Percentiles rank a stretch among this genome's conserved stretches.
Evolutionary conservation across 2,113 vertebrate species (phyloP).

Genomic region (Reinhardtius hippoglossoides): DNA sequence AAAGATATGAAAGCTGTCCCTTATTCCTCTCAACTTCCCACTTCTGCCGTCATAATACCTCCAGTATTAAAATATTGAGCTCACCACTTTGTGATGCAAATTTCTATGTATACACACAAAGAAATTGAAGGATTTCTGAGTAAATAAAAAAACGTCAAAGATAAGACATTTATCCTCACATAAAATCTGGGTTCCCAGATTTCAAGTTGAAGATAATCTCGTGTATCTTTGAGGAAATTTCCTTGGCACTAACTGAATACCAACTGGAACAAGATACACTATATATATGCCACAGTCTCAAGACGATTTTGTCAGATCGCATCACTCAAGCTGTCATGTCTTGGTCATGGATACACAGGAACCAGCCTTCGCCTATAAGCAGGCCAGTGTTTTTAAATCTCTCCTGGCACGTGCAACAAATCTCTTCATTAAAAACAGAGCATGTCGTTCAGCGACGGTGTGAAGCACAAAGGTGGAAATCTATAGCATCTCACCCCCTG

Average conservation of each 20-base stretch:
- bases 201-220: constrained; percentile 35
- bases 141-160: constrained; percentile 8
- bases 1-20: constrained; percentile 20
- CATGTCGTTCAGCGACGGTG: constrained; percentile 31
- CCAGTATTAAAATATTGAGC: constrained; percentile 25
- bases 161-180: constrained; percentile 44
- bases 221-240: constrained; percentile 31
- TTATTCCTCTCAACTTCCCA: constrained; percentile 18
- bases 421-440: constrained; percentile 66
- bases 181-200: constrained; percentile 33
- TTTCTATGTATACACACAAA: background rate
- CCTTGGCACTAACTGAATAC: constrained; percentile 35
- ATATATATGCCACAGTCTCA: constrained; percentile 25
- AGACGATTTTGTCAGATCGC: constrained; percentile 57
- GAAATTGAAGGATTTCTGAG: constrained; percentile 3
- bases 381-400: constrained; percentile 58
- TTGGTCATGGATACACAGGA: constrained; percentile 44
- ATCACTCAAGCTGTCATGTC: constrained; percentile 52
- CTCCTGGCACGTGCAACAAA: constrained; percentile 58
- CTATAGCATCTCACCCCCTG: constrained; percentile 60
- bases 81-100: constrained; percentile 21
- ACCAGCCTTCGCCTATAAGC: constrained; percentile 34
- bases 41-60: constrained; percentile 13
- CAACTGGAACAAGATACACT: constrained; percentile 39
- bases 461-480: constrained; percentile 69